Evolutionary conservation across 2,113 vertebrate genomes (phyloP).

Genomic region (Trogon surrucura): DNA sequence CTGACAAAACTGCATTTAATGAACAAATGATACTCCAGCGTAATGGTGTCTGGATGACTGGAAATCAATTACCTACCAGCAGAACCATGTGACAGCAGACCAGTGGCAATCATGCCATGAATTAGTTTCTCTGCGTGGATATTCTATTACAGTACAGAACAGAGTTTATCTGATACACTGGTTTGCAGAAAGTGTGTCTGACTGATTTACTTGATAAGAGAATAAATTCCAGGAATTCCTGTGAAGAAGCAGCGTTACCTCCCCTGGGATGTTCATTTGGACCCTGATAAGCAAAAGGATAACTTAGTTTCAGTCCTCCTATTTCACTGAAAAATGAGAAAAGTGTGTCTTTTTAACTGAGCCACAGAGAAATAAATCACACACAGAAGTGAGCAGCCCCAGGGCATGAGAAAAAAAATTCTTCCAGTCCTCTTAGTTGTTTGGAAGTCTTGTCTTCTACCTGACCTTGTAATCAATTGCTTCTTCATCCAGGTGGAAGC

Average conservation of each 20-base stretch:
- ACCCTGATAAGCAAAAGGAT: neutral
- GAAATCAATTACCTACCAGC: neutral
- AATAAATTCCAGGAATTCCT: neutral
- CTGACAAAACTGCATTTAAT: neutral
- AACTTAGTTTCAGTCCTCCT: neutral
- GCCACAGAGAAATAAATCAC: neutral
- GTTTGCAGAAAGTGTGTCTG: neutral
- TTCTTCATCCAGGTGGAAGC: slow-evolving; percentile 88
- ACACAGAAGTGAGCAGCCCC: neutral
- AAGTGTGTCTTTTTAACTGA: neutral
- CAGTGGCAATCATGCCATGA: neutral
- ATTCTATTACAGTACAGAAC: neutral
- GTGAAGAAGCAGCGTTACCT: neutral
- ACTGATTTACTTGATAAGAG: neutral
- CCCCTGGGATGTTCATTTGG: neutral
- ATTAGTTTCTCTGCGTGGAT: neutral
- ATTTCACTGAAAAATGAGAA: neutral
- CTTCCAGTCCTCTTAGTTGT: neutral
- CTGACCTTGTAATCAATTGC: neutral
- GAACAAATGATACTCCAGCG: neutral
- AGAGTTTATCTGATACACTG: neutral
- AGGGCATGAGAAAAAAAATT: neutral
- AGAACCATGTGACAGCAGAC: neutral
- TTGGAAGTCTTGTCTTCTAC: neutral
- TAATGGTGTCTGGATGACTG: neutral